Evolutionary conservation across 2,888 invertebrate genomes (phyloP), one percentile per base, ranked within the genome.

Genomic region (Macrosoma leucophasiata): DNA sequence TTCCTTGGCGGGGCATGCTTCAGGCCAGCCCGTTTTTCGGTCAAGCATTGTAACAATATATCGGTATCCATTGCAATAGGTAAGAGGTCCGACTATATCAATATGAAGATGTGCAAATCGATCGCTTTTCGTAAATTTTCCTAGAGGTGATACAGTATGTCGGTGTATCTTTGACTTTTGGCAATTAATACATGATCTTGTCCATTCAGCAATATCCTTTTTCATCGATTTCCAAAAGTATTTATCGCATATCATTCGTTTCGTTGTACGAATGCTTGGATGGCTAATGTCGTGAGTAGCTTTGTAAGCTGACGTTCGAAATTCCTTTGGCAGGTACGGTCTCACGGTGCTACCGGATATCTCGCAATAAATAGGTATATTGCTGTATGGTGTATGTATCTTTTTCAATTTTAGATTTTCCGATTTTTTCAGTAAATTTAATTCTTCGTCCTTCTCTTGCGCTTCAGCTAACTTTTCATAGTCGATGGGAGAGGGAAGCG

Each of bases 21-120:
- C 30, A 14, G 30, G 30, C 30, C 23, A 30, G 4, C 30, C 30
- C 17, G 15, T 30, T 17, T 30, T 30, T 24, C 30, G 8, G 29
- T 61, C 57, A 5, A 57, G 47, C n/a, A 49, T 46, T 1, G 59
- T 59, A 2, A 58, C 35, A 13, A 50, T 48, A 24, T 58, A 62
- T 11, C 39, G 31, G 17, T 41, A 44, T 9, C 39, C 49, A n/a
- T n/a, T n/a, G n/a, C n/a, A n/a, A n/a, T n/a, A n/a, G n/a, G n/a
- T n/a, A n/a, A n/a, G n/a, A n/a, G n/a, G n/a, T n/a, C n/a, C n/a
- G n/a, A n/a, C n/a, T n/a, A n/a, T n/a, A n/a, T n/a, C n/a, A 9
- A 48, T 26, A 20, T 47, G 43, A 2, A 48, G 9, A 21, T 43
- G 45, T 26, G 36, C 31, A 15, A 46, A 43, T 4, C 36, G 36